Evolutionary conservation across 2,888 invertebrate species (phyloP), one percentile per base, ranked within the genome.

Genomic region (Miltochrista miniata): DNA sequence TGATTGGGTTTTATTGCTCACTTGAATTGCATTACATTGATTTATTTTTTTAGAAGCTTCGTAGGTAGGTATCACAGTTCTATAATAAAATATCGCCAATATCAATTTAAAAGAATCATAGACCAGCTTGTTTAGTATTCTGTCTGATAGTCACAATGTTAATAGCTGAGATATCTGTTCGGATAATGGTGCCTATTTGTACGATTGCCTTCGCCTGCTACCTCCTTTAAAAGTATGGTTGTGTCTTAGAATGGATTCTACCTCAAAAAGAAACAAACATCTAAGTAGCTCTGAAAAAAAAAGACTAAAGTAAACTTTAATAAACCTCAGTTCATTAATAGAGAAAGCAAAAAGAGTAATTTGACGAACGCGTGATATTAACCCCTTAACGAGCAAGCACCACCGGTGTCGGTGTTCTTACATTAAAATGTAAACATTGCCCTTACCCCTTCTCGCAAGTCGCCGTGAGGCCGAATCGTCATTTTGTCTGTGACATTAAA

Each of bases 381-480:
- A 74, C 79, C 85, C 80, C 83, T 81, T 85, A 85, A 87, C 83
- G 86, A 87, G 80, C 77, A 65, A 59, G 62, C 68, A 75, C 69
- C 68, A 65, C 46, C 68, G 47, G 72, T 66, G 77, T 47, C 68
- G 45, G 73, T 78, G 80, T 84, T 87, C 89, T 87, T 87, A 83
- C 85, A 90, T 89, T 90, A 89, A 89, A 88, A 86, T 86, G 85
- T 87, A 88, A 90, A 89, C 88, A 84, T 74, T 73, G 79, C 81
- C 88, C 83, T 79, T 83, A 83, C 88, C 85, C 82, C 82, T 85
- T 79, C 75, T 72, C 79, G 76, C 72, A 81, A 81, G 80, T 80
- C 79, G 64, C 81, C 73, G 78, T 59, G 78, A 77, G 77, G 77
- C 76, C 72, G 79, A 79, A 82, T 85, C 75, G 84, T 85, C 84